A percentile compares a stretch with the other conserved stretches of the same genome.
Evolutionary conservation across 2,113 vertebrate species (phyloP).

Genomic region (Passer montanus): DNA sequence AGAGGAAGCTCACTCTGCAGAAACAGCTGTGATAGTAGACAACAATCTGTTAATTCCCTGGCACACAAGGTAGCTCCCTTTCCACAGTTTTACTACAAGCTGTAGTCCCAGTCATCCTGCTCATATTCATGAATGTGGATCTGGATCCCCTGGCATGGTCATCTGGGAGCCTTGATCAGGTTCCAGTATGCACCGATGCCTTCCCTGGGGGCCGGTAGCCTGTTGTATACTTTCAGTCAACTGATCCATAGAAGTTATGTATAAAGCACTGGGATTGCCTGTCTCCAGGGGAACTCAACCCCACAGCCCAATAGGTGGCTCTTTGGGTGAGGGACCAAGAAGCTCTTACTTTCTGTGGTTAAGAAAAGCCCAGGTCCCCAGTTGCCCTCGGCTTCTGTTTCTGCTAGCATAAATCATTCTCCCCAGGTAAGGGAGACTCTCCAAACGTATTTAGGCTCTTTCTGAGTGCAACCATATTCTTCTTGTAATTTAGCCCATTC

Average conservation of each 20-base stretch:
- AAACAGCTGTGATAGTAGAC: background rate
- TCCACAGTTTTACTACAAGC: background rate
- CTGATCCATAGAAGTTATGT: background rate
- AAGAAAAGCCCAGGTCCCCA: background rate
- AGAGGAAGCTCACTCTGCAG: background rate
- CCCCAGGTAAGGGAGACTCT: background rate
- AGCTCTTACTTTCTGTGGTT: background rate
- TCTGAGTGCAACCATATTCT: background rate
- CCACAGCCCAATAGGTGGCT: background rate
- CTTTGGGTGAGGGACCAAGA: background rate
- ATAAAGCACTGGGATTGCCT: background rate
- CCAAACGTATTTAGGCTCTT: background rate
- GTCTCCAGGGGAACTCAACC: background rate
- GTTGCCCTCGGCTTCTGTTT: background rate
- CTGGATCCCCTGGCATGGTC: background rate
- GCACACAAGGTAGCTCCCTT: background rate
- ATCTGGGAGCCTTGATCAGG: background rate
- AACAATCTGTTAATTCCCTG: background rate
- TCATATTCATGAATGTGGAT: background rate
- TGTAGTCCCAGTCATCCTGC: background rate
- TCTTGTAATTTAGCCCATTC: background rate
- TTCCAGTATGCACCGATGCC: fast-evolving
- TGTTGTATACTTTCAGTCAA: background rate
- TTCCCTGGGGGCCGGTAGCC: background rate
- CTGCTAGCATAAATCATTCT: background rate